These are phyloP conservation scores for Diplogasteroides magnus DNA, from an alignment of 1,140 invertebrate genomes.

Conservation along the genomic window DNA sequence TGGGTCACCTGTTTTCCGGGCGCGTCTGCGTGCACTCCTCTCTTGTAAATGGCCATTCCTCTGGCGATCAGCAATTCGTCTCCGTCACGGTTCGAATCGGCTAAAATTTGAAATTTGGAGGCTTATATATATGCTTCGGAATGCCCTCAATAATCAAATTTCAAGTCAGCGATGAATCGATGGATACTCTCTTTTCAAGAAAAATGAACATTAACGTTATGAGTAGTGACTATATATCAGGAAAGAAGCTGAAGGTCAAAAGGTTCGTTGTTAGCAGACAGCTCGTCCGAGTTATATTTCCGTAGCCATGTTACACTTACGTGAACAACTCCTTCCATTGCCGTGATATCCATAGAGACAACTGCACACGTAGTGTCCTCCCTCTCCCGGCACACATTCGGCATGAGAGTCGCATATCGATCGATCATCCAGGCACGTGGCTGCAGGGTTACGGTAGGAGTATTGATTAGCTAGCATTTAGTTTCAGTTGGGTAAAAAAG, in stretches of 20 bases:
- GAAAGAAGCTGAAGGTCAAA: slow-evolving; percentile 2
- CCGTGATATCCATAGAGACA: slow-evolving; percentile 58
- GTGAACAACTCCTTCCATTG: slow-evolving; percentile 57
- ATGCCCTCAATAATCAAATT: no score
- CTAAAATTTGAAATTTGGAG: slow-evolving; percentile 25
- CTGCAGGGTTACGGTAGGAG: slow-evolving; percentile 9
- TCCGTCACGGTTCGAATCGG: slow-evolving; percentile 22
- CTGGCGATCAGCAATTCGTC: slow-evolving; percentile 57
- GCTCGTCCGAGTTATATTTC: no score
- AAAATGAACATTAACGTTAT: no score
- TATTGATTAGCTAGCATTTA: not conserved
- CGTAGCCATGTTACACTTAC: slow-evolving; percentile 30
- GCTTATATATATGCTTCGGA: no score
- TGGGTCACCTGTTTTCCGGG: slow-evolving; percentile 56
- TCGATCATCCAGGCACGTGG: slow-evolving; percentile 44
- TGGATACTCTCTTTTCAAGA: no score
- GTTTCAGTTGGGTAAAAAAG: not conserved
- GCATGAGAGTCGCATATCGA: slow-evolving; percentile 55
- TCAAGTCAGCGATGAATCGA: no score
- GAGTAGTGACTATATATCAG: slow-evolving; percentile 14
- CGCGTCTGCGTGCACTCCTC: slow-evolving; percentile 51
- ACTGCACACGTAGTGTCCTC: slow-evolving; percentile 55
- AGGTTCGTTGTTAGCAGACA: no score
- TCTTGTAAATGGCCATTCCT: slow-evolving; percentile 58
- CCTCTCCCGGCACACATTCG: slow-evolving; percentile 54